phyloP scores from a whole-genome alignment of 2,797 vertebrate species.

The Threskiornis aethiopicus region DNA sequence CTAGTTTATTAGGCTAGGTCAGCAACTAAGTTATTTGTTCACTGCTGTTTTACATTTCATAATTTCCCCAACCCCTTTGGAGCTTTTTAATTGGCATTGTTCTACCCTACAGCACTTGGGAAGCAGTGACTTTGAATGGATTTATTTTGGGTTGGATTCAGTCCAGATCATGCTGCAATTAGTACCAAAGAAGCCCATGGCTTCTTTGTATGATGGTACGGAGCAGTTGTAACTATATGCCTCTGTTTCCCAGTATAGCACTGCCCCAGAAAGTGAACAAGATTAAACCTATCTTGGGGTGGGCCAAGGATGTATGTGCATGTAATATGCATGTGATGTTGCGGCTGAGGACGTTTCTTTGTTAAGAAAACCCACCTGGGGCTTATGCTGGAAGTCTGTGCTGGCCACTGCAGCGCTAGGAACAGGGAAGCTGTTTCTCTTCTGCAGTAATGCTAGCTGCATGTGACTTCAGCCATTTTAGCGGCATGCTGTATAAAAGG shows the following conservation, averaged over 20 bases:
- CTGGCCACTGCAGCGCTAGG: not conserved
- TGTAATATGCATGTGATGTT: not conserved
- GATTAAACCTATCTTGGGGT: not conserved
- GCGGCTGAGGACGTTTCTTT: not conserved
- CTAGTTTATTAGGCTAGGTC: not conserved
- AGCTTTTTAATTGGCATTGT: not conserved
- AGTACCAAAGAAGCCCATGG: not conserved
- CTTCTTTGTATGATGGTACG: not conserved
- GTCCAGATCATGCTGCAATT: not conserved
- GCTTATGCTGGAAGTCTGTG: not conserved
- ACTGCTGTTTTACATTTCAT: not conserved
- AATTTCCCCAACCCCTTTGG: not conserved
- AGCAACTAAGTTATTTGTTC: not conserved
- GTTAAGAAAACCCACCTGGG: not conserved
- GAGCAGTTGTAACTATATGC: not conserved
- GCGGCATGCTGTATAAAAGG: fast-evolving
- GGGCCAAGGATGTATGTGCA: not conserved
- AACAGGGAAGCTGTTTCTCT: not conserved
- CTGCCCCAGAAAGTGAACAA: not conserved
- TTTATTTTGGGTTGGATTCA: not conserved
- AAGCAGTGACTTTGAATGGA: not conserved
- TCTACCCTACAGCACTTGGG: not conserved
- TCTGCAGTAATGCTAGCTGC: not conserved
- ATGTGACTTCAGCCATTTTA: not conserved
- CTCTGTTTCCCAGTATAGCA: not conserved